Percentiles rank a stretch among this genome's conserved stretches.
Conservation (phyloP, 2,113 vertebrate species). For the Illadopsis cleaveri region DNA sequence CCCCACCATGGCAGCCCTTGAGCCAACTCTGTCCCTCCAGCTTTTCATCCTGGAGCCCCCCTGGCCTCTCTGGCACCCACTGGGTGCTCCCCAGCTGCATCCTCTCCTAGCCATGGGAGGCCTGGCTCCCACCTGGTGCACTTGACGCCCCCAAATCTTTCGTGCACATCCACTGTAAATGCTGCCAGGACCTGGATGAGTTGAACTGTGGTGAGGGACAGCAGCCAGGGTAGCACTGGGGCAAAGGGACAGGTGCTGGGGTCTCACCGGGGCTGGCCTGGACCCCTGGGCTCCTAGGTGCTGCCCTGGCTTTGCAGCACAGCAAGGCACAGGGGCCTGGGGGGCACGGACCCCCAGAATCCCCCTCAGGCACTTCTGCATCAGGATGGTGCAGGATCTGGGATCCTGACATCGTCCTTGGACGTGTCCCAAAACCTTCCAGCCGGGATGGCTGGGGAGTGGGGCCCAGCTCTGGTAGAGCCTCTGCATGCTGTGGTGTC, state of each 20-base stretch:
- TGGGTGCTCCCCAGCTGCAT: background rate
- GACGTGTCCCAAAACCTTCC: background rate
- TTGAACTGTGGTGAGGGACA: background rate
- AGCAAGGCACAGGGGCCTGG: background rate
- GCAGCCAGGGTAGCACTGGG: fast-evolving
- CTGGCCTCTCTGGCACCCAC: background rate
- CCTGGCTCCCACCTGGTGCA: background rate
- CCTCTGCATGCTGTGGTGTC: fast-evolving
- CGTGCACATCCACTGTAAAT: fast-evolving
- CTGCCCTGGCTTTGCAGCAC: background rate
- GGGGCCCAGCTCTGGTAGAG: background rate
- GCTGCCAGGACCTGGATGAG: background rate
- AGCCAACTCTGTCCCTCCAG: background rate
- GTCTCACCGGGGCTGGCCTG: background rate
- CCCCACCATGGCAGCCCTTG: fast-evolving
- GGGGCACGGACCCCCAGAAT: background rate
- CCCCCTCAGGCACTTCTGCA: background rate
- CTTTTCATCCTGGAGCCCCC: no score
- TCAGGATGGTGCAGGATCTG: background rate
- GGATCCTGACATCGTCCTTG: background rate
- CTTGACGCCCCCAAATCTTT: background rate
- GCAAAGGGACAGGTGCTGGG: fast-evolving
- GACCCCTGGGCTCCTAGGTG: background rate
- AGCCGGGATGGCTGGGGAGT: background rate
- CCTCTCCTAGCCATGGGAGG: background rate